Conservation (phyloP, 92 coral and sea anemone species). For the Umimayanthus chanpuru region DNA sequence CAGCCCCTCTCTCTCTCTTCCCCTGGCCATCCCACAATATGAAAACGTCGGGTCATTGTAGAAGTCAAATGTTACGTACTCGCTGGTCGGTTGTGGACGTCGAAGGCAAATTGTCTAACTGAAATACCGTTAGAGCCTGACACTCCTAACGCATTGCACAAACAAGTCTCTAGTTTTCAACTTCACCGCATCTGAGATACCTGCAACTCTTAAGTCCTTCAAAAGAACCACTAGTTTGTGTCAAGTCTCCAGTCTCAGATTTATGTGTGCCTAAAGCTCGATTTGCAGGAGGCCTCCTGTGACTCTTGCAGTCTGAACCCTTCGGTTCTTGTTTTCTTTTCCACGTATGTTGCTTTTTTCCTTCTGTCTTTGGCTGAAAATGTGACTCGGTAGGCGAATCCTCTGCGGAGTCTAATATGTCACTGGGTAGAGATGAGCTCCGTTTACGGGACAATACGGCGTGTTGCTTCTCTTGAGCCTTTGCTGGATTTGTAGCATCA, state of each 20-base stretch:
- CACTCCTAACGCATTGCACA: no score
- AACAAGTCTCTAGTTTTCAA: not conserved
- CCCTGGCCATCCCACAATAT: no score
- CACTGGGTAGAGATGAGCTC: conserved; percentile 34
- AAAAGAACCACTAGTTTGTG: conserved; percentile 18
- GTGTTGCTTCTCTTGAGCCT: not conserved
- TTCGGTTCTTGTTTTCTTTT: not conserved
- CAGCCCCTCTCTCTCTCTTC: no score
- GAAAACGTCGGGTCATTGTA: no score
- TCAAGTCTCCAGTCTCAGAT: not conserved
- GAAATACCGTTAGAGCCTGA: not conserved
- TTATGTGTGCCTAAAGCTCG: not conserved
- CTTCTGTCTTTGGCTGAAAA: not conserved
- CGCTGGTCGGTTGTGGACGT: no score
- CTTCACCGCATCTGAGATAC: conserved; percentile 47
- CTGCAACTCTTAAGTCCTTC: conserved; percentile 56
- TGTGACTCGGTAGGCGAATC: not conserved
- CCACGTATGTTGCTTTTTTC: not conserved
- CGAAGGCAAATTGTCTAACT: no score
- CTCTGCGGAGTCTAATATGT: not conserved
- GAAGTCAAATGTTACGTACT: no score
- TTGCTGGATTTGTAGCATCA: not conserved
- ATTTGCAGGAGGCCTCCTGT: not conserved
- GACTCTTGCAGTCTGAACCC: not conserved
- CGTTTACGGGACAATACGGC: conserved; percentile 20